phyloP scores from a whole-genome alignment of 2,888 invertebrate genomes.

The Anorthoa munda region DNA sequence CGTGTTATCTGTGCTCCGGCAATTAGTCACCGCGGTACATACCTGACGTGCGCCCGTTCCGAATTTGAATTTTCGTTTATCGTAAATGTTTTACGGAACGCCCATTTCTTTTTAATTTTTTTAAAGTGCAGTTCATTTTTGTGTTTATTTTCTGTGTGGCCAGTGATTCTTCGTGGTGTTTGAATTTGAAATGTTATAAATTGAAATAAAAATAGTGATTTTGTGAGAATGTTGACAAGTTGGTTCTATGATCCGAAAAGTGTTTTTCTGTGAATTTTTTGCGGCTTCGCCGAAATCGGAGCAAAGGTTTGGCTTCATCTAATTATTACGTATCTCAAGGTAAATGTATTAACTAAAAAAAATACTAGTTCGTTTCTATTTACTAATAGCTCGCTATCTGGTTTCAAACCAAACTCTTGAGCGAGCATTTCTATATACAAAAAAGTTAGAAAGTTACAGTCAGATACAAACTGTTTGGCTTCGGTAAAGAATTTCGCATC shows the following conservation, averaged over 20 bases:
- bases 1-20: conserved; percentile 80
- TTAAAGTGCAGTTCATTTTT: conserved; percentile 15
- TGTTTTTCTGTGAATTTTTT: conserved; percentile 79
- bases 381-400: not conserved
- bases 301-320: conserved; percentile 68
- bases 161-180: conserved; percentile 11
- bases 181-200: not conserved
- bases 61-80: conserved; percentile 58
- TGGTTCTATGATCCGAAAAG: conserved; percentile 75
- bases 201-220: conserved; percentile 10
- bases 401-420: not conserved
- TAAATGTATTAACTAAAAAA: not conserved
- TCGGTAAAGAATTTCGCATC: conserved; percentile 60
- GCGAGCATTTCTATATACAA: conserved; percentile 4
- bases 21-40: conserved; percentile 81
- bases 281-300: conserved; percentile 65
- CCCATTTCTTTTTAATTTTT: conserved; percentile 39
- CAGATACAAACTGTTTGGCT: conserved; percentile 56
- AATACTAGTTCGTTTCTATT: conserved; percentile 4
- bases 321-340: not conserved
- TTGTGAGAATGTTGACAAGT: conserved; percentile 26
- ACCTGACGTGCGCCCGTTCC: conserved; percentile 74
- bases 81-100: conserved; percentile 50
- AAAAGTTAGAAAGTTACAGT: conserved; percentile 46
- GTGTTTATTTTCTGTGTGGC: conserved; percentile 1